Evolutionary conservation across 2,797 vertebrate genomes (phyloP), one percentile per base, ranked within the genome.

Genomic region (Eurystomus glaucurus): DNA sequence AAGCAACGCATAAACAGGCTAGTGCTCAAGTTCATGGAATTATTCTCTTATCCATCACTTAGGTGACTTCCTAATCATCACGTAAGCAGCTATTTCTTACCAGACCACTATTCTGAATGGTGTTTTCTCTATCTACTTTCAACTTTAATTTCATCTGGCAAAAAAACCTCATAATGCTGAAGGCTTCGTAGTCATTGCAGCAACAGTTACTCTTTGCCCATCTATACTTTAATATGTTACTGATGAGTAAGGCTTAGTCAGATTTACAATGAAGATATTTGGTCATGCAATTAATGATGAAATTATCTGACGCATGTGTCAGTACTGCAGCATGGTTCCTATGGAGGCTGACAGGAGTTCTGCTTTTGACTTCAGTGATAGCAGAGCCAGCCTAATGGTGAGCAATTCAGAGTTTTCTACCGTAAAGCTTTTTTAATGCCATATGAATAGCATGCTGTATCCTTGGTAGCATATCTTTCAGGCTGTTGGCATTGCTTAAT

Each of bases 261-360:
- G 74, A 83, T 87, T 94, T 85, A 81, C 80, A 95, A 93, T 93
- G 96, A 94, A 93, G 92, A 81, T 83, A 91, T 69, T 64, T 79
- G 88, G 68, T 75, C 65, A 79, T 68, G 91, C 86, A 94, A 85
- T 95, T 96, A 96, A 93, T 22, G 39, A 90, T 55, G 76, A 84
- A 75, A 85, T 86, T 69, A 66, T 23, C 57, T 68, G 86, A 79
- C 21, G 43, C 16, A 11, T 5, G 16, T 62, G 65, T 85, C 87
- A 64, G 66, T 5, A 70, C 78, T 11, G 29, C 70, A 91, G 70
- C 13, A 3, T 8, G 28, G 70, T 9, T 93, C 93, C 88, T 75
- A 29, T 43, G 79, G 81, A 91, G 54, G 77, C 92, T 89, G 76
- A 48, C 48, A 84, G 37, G 45, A 75, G 43, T 57, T 78, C 79